A percentile compares a stretch with the other conserved stretches of the same genome.
Conservation (phyloP, 1,140 invertebrate species). For the Leptinotarsa defecta region DNA sequence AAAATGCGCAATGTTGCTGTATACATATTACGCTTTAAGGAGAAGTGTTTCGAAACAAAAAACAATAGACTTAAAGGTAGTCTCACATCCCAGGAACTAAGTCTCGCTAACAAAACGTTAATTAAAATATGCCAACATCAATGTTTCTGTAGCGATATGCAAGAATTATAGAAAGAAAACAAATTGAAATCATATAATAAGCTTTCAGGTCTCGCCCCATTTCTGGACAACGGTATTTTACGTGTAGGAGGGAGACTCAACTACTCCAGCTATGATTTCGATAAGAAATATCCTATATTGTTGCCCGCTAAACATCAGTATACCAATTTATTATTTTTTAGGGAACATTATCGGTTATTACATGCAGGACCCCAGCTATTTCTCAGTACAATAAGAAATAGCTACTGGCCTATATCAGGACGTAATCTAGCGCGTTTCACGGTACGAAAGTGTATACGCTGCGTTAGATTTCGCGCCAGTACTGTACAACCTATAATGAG, state of each 20-base stretch:
- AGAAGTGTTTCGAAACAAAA: background rate
- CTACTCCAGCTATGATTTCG: conserved; percentile 19
- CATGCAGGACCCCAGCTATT: conserved; percentile 46
- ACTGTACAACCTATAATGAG: too few species aligned
- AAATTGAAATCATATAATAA: conserved; percentile 13
- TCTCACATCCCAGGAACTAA: background rate
- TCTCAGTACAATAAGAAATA: conserved; percentile 34
- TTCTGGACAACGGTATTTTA: conserved; percentile 53
- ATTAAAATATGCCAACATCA: conserved; percentile 12
- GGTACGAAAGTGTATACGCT: too few species aligned
- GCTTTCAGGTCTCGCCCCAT: conserved; percentile 48
- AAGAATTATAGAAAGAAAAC: background rate
- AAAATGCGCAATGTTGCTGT: background rate
- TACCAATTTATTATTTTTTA: conserved; percentile 40
- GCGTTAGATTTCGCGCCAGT: too few species aligned
- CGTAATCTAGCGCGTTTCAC: too few species aligned
- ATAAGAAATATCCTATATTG: conserved; percentile 49
- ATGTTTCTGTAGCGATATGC: conserved; percentile 18
- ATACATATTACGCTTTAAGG: background rate
- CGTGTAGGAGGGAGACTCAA: conserved; percentile 55
- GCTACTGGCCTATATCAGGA: too few species aligned
- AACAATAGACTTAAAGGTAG: background rate
- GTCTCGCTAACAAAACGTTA: background rate
- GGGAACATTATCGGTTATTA: conserved; percentile 41
- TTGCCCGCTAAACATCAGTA: conserved; percentile 41